These are phyloP conservation scores for Chaetodon trifasciatus DNA, from an alignment of 2,797 vertebrate genomes.

Conservation along the genomic window DNA sequence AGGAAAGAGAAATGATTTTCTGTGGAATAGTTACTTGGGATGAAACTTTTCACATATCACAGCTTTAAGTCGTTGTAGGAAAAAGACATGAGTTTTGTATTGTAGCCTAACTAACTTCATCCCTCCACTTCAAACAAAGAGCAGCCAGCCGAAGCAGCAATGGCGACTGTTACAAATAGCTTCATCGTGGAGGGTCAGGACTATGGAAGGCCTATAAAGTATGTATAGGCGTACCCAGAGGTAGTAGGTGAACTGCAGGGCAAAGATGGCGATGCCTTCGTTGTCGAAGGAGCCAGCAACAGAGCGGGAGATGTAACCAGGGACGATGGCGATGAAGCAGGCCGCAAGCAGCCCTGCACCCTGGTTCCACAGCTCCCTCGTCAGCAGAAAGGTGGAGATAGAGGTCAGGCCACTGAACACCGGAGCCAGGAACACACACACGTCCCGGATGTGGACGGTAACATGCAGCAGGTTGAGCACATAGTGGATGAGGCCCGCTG, in stretches of 20 bases:
- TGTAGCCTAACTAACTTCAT: background rate
- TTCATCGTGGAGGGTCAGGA: background rate
- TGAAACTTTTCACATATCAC: background rate
- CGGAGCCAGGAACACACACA: constrained; percentile 96
- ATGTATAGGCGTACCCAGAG: constrained; percentile 88
- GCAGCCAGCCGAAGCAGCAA: background rate
- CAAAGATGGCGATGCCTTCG: constrained; percentile 98
- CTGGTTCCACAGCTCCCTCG: constrained; percentile 97
- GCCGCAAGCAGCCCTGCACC: constrained; percentile 96
- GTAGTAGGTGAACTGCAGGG: constrained; percentile 99
- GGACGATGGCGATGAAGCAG: constrained; percentile 98
- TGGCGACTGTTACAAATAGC: background rate
- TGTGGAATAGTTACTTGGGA: background rate
- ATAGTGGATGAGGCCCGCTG: constrained; percentile 97
- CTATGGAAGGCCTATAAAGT: background rate
- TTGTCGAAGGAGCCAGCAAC: constrained; percentile 98
- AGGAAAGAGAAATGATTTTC: too few species aligned
- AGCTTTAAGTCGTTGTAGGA: background rate
- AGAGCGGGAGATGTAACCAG: constrained; percentile 98
- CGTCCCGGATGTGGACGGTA: constrained; percentile 97
- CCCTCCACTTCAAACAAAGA: background rate
- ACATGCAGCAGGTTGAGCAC: constrained; percentile 95
- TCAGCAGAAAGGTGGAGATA: constrained; percentile 97
- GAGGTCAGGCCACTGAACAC: constrained; percentile 97
- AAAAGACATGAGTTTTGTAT: background rate